Evolutionary conservation across 2,888 invertebrate genomes (phyloP).

Genomic region (Caenorhabditis sp.): DNA sequence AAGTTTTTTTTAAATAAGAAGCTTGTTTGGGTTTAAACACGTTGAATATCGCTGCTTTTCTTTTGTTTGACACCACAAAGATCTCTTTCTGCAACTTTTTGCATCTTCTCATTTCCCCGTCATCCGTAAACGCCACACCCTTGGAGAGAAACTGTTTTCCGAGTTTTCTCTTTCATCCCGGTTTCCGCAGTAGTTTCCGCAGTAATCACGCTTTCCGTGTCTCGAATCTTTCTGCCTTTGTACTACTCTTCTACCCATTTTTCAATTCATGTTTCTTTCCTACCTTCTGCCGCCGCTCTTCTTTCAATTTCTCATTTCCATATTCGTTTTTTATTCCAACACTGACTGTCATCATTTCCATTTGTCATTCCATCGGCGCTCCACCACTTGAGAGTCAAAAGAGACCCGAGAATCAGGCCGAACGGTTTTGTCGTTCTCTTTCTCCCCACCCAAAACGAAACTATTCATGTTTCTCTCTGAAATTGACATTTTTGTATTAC

Average conservation of each 20-base stretch:
- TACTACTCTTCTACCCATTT: slow-evolving; percentile 3
- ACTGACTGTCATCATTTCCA: slow-evolving; percentile 27
- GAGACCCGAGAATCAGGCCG: slow-evolving; percentile 7
- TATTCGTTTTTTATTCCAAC: slow-evolving; percentile 17
- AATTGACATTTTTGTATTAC: not conserved
- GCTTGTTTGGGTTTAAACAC: too few relatives aligned
- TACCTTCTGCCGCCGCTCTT: slow-evolving; percentile 5
- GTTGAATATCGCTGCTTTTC: too few relatives aligned
- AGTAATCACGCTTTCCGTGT: slow-evolving; percentile 22
- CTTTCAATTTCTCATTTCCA: slow-evolving; percentile 36
- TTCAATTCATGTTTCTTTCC: slow-evolving; percentile 16
- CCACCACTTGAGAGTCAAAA: slow-evolving; percentile 12
- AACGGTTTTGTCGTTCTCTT: slow-evolving; percentile 5
- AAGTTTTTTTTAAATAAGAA: too few relatives aligned
- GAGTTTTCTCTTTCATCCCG: slow-evolving; percentile 12
- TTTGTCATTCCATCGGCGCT: slow-evolving; percentile 18
- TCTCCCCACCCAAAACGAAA: not conserved
- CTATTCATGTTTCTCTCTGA: not conserved
- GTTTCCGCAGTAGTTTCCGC: not conserved
- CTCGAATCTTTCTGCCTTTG: not conserved
- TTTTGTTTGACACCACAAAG: not conserved
- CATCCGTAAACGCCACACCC: slow-evolving; percentile 43
- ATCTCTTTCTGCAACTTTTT: slow-evolving; percentile 18
- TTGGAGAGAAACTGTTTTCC: not conserved
- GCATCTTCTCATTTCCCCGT: slow-evolving; percentile 20